These are phyloP conservation scores for Hapalemur alaotrensis DNA, from an alignment of 2,797 vertebrate species.

Conservation along the genomic window DNA sequence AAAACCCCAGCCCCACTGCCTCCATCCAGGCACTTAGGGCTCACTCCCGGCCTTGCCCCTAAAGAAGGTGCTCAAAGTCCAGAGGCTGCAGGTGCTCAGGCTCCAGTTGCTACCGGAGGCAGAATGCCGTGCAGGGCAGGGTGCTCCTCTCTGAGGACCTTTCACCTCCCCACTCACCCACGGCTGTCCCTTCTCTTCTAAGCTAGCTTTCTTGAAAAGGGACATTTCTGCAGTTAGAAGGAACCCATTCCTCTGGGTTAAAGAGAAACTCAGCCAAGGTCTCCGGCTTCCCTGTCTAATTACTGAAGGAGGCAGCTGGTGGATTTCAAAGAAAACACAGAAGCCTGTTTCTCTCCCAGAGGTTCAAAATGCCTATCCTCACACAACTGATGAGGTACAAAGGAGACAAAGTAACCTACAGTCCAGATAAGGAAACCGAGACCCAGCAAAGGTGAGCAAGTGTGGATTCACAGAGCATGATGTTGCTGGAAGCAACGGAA, in stretches of 20 bases:
- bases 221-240: neutral
- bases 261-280: neutral
- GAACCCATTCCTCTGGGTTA: neutral
- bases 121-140: accelerated
- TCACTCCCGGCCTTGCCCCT: neutral
- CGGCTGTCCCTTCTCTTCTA: neutral
- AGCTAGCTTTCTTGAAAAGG: neutral
- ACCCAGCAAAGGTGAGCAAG: neutral
- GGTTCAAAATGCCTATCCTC: neutral
- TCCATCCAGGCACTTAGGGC: neutral
- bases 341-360: neutral
- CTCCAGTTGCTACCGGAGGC: neutral
- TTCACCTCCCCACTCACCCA: neutral
- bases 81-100: neutral
- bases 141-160: neutral
- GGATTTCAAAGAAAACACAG: neutral
- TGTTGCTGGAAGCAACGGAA: neutral
- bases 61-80: neutral
- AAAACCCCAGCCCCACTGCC: neutral
- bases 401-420: neutral
- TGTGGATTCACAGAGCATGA: accelerated
- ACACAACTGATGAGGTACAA: neutral
- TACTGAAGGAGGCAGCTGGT: neutral
- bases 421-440: neutral
- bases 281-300: neutral